Conservation (phyloP, 53 echinoderm and acorn worm genomes). For the Paelopatides confundens region DNA sequence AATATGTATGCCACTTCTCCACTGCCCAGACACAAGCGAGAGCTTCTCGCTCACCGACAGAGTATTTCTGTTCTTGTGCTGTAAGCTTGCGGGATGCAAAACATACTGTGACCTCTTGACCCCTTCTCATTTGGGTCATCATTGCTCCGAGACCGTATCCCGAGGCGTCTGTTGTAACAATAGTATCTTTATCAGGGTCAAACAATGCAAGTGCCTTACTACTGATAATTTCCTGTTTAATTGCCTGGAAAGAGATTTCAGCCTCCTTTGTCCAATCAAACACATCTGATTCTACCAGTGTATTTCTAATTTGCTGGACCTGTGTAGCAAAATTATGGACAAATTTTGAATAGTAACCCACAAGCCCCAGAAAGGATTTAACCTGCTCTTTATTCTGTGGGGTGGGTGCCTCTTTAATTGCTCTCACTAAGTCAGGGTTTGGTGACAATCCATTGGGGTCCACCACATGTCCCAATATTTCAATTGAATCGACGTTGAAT, state of each 20-base stretch:
- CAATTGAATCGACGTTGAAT: neutral
- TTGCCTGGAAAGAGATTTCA: neutral
- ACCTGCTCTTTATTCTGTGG: neutral
- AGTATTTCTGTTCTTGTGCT: too few species aligned
- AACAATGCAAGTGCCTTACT: neutral
- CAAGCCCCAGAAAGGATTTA: constrained; percentile 16
- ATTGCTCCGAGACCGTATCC: too few species aligned
- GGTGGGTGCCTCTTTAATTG: constrained; percentile 22
- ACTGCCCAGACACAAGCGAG: too few species aligned
- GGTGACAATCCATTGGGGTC: constrained; percentile 15
- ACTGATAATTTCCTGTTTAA: too few species aligned
- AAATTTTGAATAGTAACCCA: constrained; percentile 53
- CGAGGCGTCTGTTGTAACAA: too few species aligned
- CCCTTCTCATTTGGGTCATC: too few species aligned
- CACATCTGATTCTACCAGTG: neutral
- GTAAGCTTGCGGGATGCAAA: too few species aligned
- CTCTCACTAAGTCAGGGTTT: constrained; percentile 10
- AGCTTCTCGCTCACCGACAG: too few species aligned
- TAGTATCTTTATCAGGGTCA: too few species aligned
- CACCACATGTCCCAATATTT: constrained; percentile 28
- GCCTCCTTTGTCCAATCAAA: neutral
- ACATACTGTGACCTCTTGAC: too few species aligned
- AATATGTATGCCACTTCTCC: too few species aligned
- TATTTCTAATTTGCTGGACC: neutral
- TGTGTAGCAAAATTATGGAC: constrained; percentile 44